Conservation (phyloP, 2,797 vertebrate genomes). For the Sebastes jordani region DNA sequence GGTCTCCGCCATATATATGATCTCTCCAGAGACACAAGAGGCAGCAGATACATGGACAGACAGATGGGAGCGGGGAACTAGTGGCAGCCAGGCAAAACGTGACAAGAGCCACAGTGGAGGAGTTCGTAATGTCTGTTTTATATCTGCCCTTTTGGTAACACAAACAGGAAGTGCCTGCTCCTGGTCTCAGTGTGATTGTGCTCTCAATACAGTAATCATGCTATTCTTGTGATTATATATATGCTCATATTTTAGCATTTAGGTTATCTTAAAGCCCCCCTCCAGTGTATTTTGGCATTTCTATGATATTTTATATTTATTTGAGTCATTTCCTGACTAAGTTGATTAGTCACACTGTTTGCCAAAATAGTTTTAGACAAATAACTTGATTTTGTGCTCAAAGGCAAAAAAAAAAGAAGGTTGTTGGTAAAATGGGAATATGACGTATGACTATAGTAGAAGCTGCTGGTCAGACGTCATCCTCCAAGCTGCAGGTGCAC, state of each 20-base stretch:
- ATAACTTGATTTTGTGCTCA: too few relatives aligned
- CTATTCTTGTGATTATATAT: not conserved
- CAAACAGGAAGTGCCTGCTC: conserved; percentile 67
- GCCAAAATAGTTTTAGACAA: too few relatives aligned
- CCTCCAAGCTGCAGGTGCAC: too few relatives aligned
- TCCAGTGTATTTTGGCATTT: too few relatives aligned
- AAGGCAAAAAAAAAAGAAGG: too few relatives aligned
- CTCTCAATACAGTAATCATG: not conserved
- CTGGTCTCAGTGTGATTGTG: conserved; percentile 29
- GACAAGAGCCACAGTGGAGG: not conserved
- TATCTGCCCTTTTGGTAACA: conserved; percentile 48
- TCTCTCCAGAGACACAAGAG: not conserved
- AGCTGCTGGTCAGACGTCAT: too few relatives aligned
- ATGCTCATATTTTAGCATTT: not conserved
- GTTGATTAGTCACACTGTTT: too few relatives aligned
- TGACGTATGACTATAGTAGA: too few relatives aligned
- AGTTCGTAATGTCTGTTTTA: conserved; percentile 23
- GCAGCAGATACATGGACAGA: not conserved
- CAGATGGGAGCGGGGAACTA: not conserved
- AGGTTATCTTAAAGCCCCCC: not conserved
- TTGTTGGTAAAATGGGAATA: too few relatives aligned
- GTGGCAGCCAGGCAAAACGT: not conserved
- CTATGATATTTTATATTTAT: too few relatives aligned
- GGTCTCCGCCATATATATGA: not conserved
- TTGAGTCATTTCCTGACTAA: too few relatives aligned